These are phyloP conservation scores for Ophion ellenae DNA, from an alignment of 2,888 invertebrate species.

Conservation along the genomic window DNA sequence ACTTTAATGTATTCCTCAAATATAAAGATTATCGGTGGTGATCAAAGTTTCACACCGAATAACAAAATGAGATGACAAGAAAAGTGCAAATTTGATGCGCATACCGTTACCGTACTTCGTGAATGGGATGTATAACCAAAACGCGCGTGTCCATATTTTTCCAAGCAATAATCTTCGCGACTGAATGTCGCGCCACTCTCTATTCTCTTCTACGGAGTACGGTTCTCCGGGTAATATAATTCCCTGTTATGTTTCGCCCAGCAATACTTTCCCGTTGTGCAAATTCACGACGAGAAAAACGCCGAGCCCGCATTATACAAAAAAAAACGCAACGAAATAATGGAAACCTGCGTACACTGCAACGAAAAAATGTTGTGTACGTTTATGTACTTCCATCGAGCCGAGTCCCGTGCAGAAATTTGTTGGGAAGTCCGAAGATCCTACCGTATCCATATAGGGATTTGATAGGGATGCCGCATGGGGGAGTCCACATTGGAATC, in stretches of 20 bases:
- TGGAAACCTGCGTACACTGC: not conserved
- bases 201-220: not conserved
- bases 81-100: slow-evolving; percentile 45
- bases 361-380: no score
- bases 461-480: no score
- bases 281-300: not conserved
- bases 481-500: no score
- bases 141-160: slow-evolving; percentile 56
- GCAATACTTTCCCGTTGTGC: not conserved
- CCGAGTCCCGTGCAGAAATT: no score
- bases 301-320: not conserved
- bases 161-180: slow-evolving; percentile 48
- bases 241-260: not conserved
- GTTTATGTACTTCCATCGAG: no score
- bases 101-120: slow-evolving; percentile 39
- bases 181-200: slow-evolving; percentile 50
- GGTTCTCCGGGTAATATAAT: not conserved
- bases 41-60: slow-evolving; percentile 47
- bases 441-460: no score
- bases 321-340: not conserved
- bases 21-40: slow-evolving; percentile 23
- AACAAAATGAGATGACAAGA: slow-evolving; percentile 16
- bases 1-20: slow-evolving; percentile 17
- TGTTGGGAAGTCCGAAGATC: no score
- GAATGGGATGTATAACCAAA: slow-evolving; percentile 12